Percentiles rank a stretch among this genome's conserved stretches.
These are phyloP conservation scores for Zelleria hepariella DNA, from an alignment of 2,888 invertebrate species.

Conservation along the genomic window DNA sequence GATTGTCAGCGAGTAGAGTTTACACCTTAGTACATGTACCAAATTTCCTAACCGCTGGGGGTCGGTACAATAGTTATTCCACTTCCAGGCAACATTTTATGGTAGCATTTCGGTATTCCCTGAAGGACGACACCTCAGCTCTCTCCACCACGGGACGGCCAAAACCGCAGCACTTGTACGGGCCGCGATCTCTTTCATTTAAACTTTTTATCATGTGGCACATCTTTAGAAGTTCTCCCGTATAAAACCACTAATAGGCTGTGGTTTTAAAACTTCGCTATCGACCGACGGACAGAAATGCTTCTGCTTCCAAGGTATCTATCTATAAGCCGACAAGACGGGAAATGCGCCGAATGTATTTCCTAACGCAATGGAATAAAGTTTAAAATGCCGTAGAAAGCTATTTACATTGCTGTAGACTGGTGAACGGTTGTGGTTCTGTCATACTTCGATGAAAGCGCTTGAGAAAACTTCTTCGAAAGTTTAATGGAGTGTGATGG, in stretches of 20 bases:
- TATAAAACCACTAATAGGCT: conserved; percentile 53
- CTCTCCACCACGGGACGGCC: conserved; percentile 12
- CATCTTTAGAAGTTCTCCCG: conserved; percentile 39
- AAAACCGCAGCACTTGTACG: conserved; percentile 31
- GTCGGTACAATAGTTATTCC: too few species aligned
- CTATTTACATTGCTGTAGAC: too few species aligned
- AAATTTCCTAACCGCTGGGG: too few species aligned
- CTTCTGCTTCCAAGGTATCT: background rate
- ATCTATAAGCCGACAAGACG: background rate
- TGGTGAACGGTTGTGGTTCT: too few species aligned
- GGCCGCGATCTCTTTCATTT: conserved; percentile 34
- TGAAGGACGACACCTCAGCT: background rate
- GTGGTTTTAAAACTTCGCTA: conserved; percentile 44
- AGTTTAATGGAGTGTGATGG: background rate
- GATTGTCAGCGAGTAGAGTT: too few species aligned
- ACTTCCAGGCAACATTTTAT: too few species aligned
- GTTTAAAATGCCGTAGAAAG: too few species aligned
- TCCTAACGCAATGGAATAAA: too few species aligned
- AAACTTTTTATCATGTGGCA: conserved; percentile 38
- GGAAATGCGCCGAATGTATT: background rate
- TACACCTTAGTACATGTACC: too few species aligned
- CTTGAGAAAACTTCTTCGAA: background rate
- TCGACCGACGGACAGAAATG: conserved; percentile 12
- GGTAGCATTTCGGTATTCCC: too few species aligned
- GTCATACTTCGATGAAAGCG: too few species aligned